These are phyloP conservation scores for Campylomormyrus numenius DNA, from an alignment of 2,113 vertebrate species.

Conservation along the genomic window DNA sequence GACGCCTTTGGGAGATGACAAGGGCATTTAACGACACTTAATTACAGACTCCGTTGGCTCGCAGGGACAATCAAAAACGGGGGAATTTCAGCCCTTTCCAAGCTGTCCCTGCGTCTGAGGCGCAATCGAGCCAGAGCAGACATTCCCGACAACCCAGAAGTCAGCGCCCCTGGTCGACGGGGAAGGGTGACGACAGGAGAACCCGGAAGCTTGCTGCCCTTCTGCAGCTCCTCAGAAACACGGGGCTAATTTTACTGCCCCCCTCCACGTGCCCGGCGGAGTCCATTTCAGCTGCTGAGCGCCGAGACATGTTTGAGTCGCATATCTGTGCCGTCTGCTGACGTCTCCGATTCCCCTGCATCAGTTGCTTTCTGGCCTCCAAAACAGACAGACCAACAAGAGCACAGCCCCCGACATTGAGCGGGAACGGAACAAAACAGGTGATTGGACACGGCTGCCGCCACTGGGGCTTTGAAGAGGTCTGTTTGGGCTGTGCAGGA, in stretches of 20 bases:
- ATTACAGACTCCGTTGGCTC: neutral
- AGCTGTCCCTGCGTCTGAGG: neutral
- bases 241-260: neutral
- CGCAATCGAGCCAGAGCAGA: neutral
- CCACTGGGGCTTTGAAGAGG: neutral
- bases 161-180: neutral
- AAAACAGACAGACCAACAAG: neutral
- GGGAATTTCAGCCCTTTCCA: neutral
- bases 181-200: neutral
- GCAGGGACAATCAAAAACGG: neutral
- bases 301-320: neutral
- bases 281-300: neutral
- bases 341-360: neutral
- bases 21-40: neutral
- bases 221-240: neutral
- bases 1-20: neutral
- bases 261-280: neutral
- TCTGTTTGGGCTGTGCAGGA: neutral
- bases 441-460: neutral
- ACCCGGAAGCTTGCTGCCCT: neutral
- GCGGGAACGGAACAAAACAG: neutral
- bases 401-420: neutral
- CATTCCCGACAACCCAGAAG: neutral
- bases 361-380: neutral
- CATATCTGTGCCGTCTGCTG: neutral